These are phyloP conservation scores for Diploptera punctata DNA, from an alignment of 2,888 invertebrate species.

Conservation along the genomic window DNA sequence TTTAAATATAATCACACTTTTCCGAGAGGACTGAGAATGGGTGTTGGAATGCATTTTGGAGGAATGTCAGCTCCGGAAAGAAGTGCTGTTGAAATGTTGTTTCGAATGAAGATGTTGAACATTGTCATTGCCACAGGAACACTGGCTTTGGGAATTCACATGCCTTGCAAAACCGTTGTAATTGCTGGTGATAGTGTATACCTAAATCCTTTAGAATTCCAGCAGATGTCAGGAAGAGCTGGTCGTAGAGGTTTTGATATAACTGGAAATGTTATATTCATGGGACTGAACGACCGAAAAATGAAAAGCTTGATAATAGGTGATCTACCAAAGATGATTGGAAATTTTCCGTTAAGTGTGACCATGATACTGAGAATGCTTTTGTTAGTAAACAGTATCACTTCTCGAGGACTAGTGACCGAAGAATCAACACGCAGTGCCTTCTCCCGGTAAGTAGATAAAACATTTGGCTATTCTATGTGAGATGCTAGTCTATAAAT, in stretches of 20 bases:
- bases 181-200: slow-evolving; percentile 45
- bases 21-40: slow-evolving; percentile 44
- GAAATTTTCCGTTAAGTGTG: slow-evolving; percentile 36
- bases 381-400: slow-evolving; percentile 6
- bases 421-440: slow-evolving; percentile 5
- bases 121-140: slow-evolving; percentile 45
- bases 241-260: slow-evolving; percentile 33
- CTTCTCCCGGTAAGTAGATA: slow-evolving; percentile 29
- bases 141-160: slow-evolving; percentile 46
- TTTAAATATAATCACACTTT: slow-evolving; percentile 16
- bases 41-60: slow-evolving; percentile 51
- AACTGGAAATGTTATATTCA: slow-evolving; percentile 29
- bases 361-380: slow-evolving; percentile 28
- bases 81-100: slow-evolving; percentile 50
- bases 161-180: slow-evolving; percentile 47
- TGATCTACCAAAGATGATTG: slow-evolving; percentile 34
- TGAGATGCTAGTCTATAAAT: no score
- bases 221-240: slow-evolving; percentile 39
- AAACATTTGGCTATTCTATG: no score
- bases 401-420: slow-evolving; percentile 4
- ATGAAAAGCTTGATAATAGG: slow-evolving; percentile 29
- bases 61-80: slow-evolving; percentile 50
- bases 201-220: slow-evolving; percentile 46
- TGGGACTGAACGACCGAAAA: slow-evolving; percentile 30
- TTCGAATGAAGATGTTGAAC: slow-evolving; percentile 48